Base-by-base conservation (phyloP, 92 coral and sea anemone species). In the Desmophyllum pertusum region DNA sequence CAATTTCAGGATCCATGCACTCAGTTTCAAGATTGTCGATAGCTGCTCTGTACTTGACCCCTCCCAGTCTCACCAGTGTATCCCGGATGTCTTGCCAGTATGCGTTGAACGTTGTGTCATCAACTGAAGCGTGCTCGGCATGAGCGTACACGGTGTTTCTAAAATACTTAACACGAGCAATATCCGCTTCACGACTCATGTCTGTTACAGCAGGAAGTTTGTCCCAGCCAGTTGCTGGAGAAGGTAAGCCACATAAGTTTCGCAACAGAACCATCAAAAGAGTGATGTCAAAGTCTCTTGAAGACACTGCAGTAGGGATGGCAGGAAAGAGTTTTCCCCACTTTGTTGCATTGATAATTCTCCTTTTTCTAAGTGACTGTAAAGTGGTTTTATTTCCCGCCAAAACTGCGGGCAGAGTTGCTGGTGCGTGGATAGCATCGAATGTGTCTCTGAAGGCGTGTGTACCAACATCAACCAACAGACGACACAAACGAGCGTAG, bases 221-320 rank as follows among this genome's bases (percentile, higher is more conserved):
- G 35, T 87, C 86, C 90, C 86, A 87, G 38, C 90, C 90, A 2
- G 86, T 63, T 29, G 82, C 9, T 27, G 86, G 90, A n/a, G 77
- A 17, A 41, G 41, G 42, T 18, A 76, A 5, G 30, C 80, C 45
- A 6, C 80, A 52, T 53, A 76, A 29, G 30, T 76, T 76, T 55
- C 80, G 31, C 6, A 76, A 36, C 2, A 76, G 46, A 29, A 76
- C 39, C 67, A 55, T 76, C 1, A 76, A 52, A 33, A 76, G 62
- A 1, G 80, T 76, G 19, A 51, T 76, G 80, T 76, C 80, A 19
- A 76, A 76, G 13, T 35, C 17, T 27, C 1, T 29, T 6, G 70
- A 64, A 30, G 70, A 64, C 37, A 64, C 70, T 31, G 70, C 0
- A 33, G 41, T 4, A 29, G 23, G 70, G 27, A 64, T 64, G 19